Percentiles rank a stretch among this genome's conserved stretches.
These are phyloP conservation scores for Mus caroli DNA, from an alignment of 2,797 vertebrate genomes.

Conservation along the genomic window DNA sequence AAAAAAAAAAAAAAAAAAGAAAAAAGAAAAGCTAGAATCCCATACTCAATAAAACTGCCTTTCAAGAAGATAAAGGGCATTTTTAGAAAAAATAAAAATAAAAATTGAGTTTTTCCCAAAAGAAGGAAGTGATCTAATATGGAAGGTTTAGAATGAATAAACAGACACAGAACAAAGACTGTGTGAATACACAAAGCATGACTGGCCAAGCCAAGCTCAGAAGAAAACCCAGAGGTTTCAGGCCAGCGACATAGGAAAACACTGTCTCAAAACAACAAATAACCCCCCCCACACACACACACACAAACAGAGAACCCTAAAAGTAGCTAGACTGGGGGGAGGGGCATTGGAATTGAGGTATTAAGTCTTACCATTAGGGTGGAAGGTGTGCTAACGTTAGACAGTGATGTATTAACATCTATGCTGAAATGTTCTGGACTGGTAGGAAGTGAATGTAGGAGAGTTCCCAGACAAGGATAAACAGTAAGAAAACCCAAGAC, in stretches of 20 bases:
- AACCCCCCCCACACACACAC: neutral
- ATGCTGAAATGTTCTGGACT: constrained; percentile 10
- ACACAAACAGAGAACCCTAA: neutral
- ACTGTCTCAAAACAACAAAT: neutral
- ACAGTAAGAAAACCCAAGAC: neutral
- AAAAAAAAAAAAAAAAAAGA: too few species aligned
- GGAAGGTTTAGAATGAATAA: neutral
- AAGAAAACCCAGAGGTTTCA: neutral
- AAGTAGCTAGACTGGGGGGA: neutral
- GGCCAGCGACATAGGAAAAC: neutral
- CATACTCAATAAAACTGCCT: neutral
- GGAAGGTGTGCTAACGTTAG: neutral
- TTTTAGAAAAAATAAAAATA: neutral
- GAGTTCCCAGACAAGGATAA: neutral
- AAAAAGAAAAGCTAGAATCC: too few species aligned
- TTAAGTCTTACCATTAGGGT: neutral
- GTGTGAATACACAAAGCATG: neutral
- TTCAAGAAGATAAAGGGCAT: constrained; percentile 9
- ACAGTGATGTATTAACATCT: neutral
- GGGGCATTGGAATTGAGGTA: constrained; percentile 2
- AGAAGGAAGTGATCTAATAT: neutral
- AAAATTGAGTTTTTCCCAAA: neutral
- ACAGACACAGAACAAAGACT: neutral
- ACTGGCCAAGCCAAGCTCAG: neutral
- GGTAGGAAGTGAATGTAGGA: constrained; percentile 22